Percentiles rank a stretch among this genome's conserved stretches.
Conservation (phyloP, 2,113 vertebrate genomes). For the Agelaius tricolor region DNA sequence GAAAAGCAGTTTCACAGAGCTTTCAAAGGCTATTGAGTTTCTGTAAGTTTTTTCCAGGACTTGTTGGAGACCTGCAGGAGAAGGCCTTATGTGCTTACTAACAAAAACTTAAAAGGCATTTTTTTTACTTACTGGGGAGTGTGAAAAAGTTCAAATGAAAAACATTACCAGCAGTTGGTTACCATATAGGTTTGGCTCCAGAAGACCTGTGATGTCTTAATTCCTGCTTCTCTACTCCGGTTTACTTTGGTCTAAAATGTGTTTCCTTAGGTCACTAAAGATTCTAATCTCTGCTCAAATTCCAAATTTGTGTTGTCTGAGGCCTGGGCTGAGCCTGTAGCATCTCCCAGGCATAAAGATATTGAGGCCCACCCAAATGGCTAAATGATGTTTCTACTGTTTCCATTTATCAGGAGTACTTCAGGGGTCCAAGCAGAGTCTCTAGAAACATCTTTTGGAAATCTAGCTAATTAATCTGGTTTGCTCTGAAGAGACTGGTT, state of each 20-base stretch:
- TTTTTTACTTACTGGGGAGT: neutral
- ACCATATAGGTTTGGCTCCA: neutral
- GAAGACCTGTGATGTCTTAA: neutral
- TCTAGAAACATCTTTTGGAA: neutral
- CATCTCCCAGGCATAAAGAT: too few relatives aligned
- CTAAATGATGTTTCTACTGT: rapidly evolving
- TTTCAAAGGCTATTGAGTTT: neutral
- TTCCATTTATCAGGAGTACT: neutral
- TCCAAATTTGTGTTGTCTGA: neutral
- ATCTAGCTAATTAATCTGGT: neutral
- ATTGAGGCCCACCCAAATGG: neutral
- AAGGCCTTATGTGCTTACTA: neutral
- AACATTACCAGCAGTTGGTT: neutral
- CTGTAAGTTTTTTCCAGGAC: neutral
- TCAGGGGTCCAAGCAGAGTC: neutral
- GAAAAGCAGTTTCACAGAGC: neutral
- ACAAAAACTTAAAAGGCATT: neutral
- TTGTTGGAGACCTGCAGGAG: neutral
- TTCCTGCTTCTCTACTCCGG: neutral
- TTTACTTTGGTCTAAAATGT: neutral
- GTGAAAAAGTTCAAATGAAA: neutral
- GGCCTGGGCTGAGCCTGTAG: neutral
- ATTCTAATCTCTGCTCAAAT: neutral
- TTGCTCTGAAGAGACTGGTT: neutral
- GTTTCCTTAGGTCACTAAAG: neutral